A percentile compares a stretch with the other conserved stretches of the same genome.
Conservation (phyloP, 2,797 vertebrate genomes). For the Tragopan temminckii region DNA sequence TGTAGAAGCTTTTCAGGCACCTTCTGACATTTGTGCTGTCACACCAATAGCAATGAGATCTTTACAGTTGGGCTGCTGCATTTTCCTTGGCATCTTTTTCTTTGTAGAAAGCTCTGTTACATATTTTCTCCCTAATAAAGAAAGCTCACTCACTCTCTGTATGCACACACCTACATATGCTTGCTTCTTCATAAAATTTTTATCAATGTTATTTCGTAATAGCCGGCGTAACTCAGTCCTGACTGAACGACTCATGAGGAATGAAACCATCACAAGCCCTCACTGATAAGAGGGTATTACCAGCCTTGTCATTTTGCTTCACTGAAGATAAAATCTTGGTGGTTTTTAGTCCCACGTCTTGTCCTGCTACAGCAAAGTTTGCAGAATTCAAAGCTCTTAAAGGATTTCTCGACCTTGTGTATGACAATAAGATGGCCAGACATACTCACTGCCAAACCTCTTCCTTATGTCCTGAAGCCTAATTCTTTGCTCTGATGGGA, state of each 20-base stretch:
- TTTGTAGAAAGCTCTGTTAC: not conserved
- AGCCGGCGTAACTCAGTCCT: not conserved
- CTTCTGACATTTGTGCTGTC: accelerated
- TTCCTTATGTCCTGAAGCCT: accelerated
- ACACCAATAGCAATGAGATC: not conserved
- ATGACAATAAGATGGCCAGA: not conserved
- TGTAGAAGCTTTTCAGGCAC: not conserved
- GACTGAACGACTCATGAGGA: not conserved
- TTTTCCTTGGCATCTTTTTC: not conserved
- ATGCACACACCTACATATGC: accelerated
- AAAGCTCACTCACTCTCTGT: accelerated
- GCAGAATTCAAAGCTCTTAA: not conserved
- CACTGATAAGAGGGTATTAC: accelerated
- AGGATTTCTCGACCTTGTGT: not conserved
- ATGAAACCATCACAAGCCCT: not conserved
- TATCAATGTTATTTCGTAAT: accelerated
- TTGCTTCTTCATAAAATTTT: accelerated
- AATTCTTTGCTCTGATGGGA: accelerated
- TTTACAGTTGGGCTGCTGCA: not conserved
- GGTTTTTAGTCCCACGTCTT: not conserved
- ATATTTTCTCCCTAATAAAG: not conserved
- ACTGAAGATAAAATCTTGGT: too few relatives aligned
- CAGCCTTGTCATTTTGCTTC: not conserved
- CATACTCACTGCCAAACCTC: accelerated
- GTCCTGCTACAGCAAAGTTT: not conserved